Evolutionary conservation across 2,113 vertebrate genomes (phyloP), one percentile per base, ranked within the genome.

Genomic region (Prolemur simus): DNA sequence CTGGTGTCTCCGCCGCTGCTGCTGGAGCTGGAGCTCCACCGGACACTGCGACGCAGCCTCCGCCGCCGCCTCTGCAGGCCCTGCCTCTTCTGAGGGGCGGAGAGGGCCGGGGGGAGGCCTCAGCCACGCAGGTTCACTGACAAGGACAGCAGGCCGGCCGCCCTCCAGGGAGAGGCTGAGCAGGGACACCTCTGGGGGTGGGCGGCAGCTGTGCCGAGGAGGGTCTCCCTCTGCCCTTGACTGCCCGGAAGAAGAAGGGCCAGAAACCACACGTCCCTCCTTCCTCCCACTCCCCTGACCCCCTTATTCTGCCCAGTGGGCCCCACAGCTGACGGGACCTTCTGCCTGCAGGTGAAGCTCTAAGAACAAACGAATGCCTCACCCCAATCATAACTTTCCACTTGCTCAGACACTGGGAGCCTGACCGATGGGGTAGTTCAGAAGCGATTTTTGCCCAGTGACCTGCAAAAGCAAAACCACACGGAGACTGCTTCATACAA

Each of bases 361-460:
- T 3, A 27, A 32, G 74, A 85, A 23, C 1, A 71, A 60, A 25
- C 20, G 27, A 68, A 34, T 6, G 97, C 97, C 98, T 98, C 94
- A 77, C 97, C 32, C 98, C 98, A 42, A 86, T 96, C 42, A 99
- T 86, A 68, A 96, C 37, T 66, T 98, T 99, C 99, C 99, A 99
- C 80, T 99, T 99, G 97, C 99, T 99, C 2, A 99, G 95, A 93
- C 99, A 99, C 10, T 99, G 99, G 45, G 98, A 96, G 3, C 99
- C 98, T 0, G 97, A 97, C 21, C 99, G 98, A 39, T 99, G 98
- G 2, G 99, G 99, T 20, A 99, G 95, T 42, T 99, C 99, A 0
- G 99, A 98, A 3, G 99, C 99, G 0, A 99, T 99, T 97, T 99
- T 99, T 2, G 99, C 89, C 99, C 99, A 99, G 96, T 97, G 99